A percentile compares a stretch with the other conserved stretches of the same genome.
phyloP scores from a whole-genome alignment of 2,888 invertebrate genomes.

The Dolichomitus sp. region DNA sequence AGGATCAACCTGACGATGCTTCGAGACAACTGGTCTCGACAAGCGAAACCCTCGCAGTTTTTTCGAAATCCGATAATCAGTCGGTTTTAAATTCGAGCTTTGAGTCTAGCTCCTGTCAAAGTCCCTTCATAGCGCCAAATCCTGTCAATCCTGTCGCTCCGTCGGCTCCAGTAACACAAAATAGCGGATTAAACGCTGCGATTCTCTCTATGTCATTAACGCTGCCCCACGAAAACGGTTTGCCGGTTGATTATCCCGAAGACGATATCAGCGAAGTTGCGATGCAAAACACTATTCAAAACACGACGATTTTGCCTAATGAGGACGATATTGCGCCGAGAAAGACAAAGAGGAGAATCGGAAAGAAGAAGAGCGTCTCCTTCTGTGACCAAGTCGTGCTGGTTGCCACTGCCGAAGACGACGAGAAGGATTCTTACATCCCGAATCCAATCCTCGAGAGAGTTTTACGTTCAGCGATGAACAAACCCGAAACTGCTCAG shows the following conservation, averaged over 20 bases:
- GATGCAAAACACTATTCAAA: slow-evolving; percentile 85
- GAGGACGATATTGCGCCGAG: slow-evolving; percentile 85
- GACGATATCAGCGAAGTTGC: slow-evolving; percentile 85
- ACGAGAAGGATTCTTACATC: slow-evolving; percentile 96
- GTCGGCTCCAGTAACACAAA: slow-evolving; percentile 53
- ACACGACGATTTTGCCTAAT: slow-evolving; percentile 82
- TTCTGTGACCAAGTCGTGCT: slow-evolving; percentile 98
- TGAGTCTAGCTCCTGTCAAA: slow-evolving; percentile 78
- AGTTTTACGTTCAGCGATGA: slow-evolving; percentile 93
- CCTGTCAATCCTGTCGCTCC: slow-evolving; percentile 47
- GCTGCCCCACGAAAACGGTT: slow-evolving; percentile 87
- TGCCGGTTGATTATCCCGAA: slow-evolving; percentile 84
- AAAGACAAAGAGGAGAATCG: slow-evolving; percentile 87
- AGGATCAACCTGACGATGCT: slow-evolving; percentile 47
- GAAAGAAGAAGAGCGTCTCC: slow-evolving; percentile 96
- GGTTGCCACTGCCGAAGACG: slow-evolving; percentile 97
- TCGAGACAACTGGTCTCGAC: slow-evolving; percentile 40
- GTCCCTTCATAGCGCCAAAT: slow-evolving; percentile 67
- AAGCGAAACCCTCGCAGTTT: slow-evolving; percentile 62
- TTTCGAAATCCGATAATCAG: slow-evolving; percentile 65
- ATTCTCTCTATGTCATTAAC: slow-evolving; percentile 84
- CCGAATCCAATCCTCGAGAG: slow-evolving; percentile 96
- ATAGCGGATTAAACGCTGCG: slow-evolving; percentile 81
- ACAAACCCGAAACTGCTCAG: slow-evolving; percentile 90
- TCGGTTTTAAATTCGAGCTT: slow-evolving; percentile 70